These are phyloP conservation scores for Acanthosoma haemorrhoidale DNA, from an alignment of 2,888 invertebrate species.

Conservation along the genomic window DNA sequence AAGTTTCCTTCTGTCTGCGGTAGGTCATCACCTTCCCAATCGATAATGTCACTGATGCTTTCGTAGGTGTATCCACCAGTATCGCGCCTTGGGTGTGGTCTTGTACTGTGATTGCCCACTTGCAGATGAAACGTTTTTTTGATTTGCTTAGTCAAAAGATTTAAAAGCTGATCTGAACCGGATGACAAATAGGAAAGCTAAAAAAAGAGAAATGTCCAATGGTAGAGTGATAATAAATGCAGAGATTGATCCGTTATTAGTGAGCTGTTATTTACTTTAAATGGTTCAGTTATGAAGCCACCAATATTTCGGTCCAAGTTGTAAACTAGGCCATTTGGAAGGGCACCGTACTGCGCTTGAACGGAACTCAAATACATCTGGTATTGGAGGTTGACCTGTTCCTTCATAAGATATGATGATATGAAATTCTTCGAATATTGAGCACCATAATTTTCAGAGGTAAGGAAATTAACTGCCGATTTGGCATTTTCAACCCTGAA, in stretches of 20 bases:
- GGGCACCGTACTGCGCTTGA: slow-evolving; percentile 54
- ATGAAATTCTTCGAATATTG: slow-evolving; percentile 41
- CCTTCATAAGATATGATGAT: slow-evolving; percentile 12
- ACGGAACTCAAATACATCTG: slow-evolving; percentile 48
- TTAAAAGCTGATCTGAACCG: not conserved
- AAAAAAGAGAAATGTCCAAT: not conserved
- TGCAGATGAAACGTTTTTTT: too few species aligned
- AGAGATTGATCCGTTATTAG: not conserved
- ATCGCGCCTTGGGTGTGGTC: not conserved
- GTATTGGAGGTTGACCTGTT: slow-evolving; percentile 48
- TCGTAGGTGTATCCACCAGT: slow-evolving; percentile 51
- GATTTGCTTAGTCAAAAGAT: not conserved
- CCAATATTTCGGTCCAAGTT: slow-evolving; percentile 44
- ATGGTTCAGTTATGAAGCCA: slow-evolving; percentile 43
- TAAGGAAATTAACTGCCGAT: slow-evolving; percentile 50
- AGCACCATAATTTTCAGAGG: slow-evolving; percentile 43
- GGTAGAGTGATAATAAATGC: not conserved
- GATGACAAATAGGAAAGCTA: not conserved
- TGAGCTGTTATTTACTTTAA: slow-evolving; percentile 1
- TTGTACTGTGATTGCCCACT: too few species aligned
- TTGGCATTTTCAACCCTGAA: slow-evolving; percentile 50
- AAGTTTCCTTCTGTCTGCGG: slow-evolving; percentile 57
- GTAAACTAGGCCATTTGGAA: slow-evolving; percentile 50
- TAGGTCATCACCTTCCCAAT: slow-evolving; percentile 51
- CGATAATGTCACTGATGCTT: slow-evolving; percentile 54